phyloP scores from a whole-genome alignment of 1,140 invertebrate genomes.

The Mesaphorura yosii region DNA sequence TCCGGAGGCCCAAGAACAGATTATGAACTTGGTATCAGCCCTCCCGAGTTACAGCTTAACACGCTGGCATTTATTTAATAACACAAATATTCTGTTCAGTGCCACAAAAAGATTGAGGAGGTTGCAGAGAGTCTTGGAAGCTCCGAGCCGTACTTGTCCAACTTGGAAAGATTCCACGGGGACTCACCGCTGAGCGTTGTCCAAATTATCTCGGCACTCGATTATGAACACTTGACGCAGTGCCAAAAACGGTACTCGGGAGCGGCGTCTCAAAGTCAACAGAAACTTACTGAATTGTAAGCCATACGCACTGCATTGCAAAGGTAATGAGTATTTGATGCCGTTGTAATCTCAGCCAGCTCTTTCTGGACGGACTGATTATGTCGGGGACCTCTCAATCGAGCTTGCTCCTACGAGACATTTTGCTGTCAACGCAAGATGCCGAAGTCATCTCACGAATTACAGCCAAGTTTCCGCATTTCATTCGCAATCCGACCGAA shows the following conservation, averaged over 20 bases:
- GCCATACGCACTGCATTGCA: constrained; percentile 9
- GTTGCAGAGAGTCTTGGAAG: constrained; percentile 14
- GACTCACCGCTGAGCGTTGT: constrained; percentile 17
- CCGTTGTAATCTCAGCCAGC: constrained; percentile 22
- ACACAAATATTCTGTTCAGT: constrained; percentile 5
- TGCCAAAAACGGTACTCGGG: constrained; percentile 6
- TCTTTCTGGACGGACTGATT: constrained; percentile 26
- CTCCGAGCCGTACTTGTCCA: background rate
- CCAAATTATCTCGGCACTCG: constrained; percentile 20
- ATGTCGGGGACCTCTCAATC: constrained; percentile 21
- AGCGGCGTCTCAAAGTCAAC: background rate
- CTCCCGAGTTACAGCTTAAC: background rate
- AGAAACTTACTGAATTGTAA: constrained; percentile 18
- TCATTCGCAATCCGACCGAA: constrained; percentile 23
- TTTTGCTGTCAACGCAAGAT: constrained; percentile 18
- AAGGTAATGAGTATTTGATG: background rate
- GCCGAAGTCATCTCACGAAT: constrained; percentile 2
- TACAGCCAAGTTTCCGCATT: constrained; percentile 15
- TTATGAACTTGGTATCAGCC: constrained; percentile 9
- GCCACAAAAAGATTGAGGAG: constrained; percentile 9
- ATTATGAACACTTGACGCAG: constrained; percentile 19
- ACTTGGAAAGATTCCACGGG: constrained; percentile 15
- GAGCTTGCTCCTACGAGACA: constrained; percentile 20
- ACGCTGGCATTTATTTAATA: background rate
- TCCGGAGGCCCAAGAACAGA: constrained; percentile 12